Conservation (phyloP, 1,140 invertebrate species). For the Drosophila melanogaster region DNA sequence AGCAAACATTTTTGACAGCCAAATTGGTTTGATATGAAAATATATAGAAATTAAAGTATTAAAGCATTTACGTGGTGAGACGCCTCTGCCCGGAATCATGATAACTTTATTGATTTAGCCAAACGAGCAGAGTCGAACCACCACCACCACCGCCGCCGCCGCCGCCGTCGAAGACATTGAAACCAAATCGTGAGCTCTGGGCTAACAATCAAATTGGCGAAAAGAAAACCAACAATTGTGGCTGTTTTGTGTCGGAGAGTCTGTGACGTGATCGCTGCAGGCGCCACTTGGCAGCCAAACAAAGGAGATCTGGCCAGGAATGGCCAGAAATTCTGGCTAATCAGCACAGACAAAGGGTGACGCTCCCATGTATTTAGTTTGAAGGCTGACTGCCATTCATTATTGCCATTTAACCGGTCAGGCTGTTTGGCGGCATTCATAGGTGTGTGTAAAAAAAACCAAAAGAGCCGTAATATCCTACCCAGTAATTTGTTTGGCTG, state of each 20-base stretch:
- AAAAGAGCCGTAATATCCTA: background rate
- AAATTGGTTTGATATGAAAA: constrained; percentile 56
- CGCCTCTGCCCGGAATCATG: constrained; percentile 68
- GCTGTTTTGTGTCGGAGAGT: constrained; percentile 53
- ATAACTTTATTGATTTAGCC: constrained; percentile 81
- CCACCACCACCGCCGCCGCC: background rate
- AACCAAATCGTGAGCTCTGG: constrained; percentile 70
- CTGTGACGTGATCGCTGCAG: constrained; percentile 81
- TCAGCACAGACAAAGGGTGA: constrained; percentile 78
- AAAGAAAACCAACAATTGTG: constrained; percentile 64
- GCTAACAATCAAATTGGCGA: constrained; percentile 65
- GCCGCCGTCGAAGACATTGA: constrained; percentile 63
- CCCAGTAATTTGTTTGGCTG: constrained; percentile 76
- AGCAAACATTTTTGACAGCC: constrained; percentile 67
- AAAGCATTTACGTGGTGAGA: constrained; percentile 38
- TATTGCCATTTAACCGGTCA: constrained; percentile 67
- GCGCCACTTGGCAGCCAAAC: constrained; percentile 78
- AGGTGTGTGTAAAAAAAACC: constrained; percentile 16
- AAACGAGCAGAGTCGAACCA: constrained; percentile 38
- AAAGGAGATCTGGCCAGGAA: constrained; percentile 63
- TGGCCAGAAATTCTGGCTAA: constrained; percentile 77
- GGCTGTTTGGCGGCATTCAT: background rate
- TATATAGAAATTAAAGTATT: constrained; percentile 66
- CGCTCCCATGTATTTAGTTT: constrained; percentile 69
- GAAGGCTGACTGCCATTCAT: constrained; percentile 78